Percentiles rank a stretch among this genome's conserved stretches.
phyloP scores from a whole-genome alignment of 2,113 vertebrate species.

The human region GRCh38 chr9:34240501-34241000 shows the following conservation, averaged over 20 bases:
- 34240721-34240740: background rate
- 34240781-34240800: background rate
- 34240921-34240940: background rate
- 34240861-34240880: background rate
- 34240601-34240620: slow-evolving; percentile 47
- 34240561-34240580: background rate
- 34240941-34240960: background rate
- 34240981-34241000: background rate
- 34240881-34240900: background rate
- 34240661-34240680: background rate
- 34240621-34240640: slow-evolving; percentile 44
- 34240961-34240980: background rate
- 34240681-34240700: slow-evolving; percentile 28
- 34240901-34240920: background rate
- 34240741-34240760: background rate
- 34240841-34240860: background rate
- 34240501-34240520: background rate
- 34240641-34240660: slow-evolving; percentile 11
- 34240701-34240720: background rate
- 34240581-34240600: background rate
- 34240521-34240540: slow-evolving; percentile 39
- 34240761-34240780: background rate
- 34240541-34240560: background rate
- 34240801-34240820: slow-evolving; percentile 4
- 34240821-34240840: background rate